Evolutionary conservation across 2,113 vertebrate species (phyloP).

Genomic region (Semnornis frantzii): DNA sequence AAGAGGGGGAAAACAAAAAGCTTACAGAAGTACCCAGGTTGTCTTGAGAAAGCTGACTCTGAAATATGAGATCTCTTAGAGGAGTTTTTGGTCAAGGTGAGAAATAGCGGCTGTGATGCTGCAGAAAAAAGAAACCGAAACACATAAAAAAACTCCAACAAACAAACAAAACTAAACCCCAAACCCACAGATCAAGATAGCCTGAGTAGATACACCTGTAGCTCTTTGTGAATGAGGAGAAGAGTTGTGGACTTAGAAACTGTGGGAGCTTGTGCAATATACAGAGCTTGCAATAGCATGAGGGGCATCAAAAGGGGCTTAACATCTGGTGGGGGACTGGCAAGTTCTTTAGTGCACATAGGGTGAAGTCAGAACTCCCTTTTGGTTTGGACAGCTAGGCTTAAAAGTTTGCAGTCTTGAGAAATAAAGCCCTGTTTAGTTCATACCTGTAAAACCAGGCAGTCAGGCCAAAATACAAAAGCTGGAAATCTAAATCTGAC

Average conservation of each 20-base stretch:
- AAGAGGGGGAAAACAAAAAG: not conserved
- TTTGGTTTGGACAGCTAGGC: rapidly evolving
- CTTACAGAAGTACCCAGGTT: not conserved
- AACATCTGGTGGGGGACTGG: not conserved
- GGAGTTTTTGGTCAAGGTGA: not conserved
- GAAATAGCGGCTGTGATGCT: not conserved
- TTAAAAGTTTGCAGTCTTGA: not conserved
- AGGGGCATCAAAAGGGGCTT: not conserved
- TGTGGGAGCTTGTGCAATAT: not conserved
- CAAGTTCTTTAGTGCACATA: not conserved
- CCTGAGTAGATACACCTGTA: not conserved
- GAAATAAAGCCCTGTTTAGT: not conserved
- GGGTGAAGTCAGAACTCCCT: not conserved
- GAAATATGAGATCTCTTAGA: not conserved
- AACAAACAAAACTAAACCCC: no score
- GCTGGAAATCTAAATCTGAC: not conserved
- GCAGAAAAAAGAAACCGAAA: not conserved
- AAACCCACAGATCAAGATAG: not conserved
- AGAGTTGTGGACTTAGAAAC: not conserved
- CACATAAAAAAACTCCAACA: no score
- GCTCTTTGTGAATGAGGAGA: not conserved
- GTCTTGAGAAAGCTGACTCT: not conserved
- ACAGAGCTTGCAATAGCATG: not conserved
- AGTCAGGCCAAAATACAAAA: not conserved
- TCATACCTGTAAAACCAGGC: not conserved